A percentile compares a stretch with the other conserved stretches of the same genome.
Conservation (phyloP, 2,797 vertebrate genomes). For the Micromesistius poutassou region DNA sequence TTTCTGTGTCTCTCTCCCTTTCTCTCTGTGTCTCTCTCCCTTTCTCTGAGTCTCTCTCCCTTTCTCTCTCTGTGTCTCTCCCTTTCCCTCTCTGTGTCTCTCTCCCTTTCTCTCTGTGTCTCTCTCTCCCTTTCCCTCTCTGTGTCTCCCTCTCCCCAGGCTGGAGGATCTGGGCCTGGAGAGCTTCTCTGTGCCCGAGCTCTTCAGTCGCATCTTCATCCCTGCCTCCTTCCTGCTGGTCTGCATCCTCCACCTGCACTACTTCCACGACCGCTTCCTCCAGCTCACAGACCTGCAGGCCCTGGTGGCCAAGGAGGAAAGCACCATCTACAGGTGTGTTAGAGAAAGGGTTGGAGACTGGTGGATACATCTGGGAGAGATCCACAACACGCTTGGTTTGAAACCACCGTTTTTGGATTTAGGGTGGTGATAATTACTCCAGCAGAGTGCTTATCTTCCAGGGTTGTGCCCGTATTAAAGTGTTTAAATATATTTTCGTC, state of each 20-base stretch:
- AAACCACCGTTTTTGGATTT: neutral
- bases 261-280: slow-evolving; percentile 94
- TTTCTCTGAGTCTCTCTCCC: neutral
- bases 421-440: neutral
- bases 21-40: neutral
- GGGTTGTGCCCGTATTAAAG: neutral
- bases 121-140: neutral
- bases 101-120: no score
- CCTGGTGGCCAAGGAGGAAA: slow-evolving; percentile 90
- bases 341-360: neutral
- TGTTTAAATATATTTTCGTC: neutral
- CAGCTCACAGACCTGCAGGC: slow-evolving; percentile 94
- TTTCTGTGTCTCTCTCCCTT: no score
- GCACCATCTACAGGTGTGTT: slow-evolving; percentile 90
- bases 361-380: neutral
- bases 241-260: slow-evolving; percentile 95
- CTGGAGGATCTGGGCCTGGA: slow-evolving; percentile 87
- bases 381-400: neutral
- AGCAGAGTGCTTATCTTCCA: neutral
- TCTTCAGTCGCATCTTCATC: slow-evolving; percentile 94
- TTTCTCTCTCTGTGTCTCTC: neutral
- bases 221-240: slow-evolving; percentile 94
- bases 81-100: neutral
- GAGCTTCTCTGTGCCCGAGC: slow-evolving; percentile 70
- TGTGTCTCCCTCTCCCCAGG: slow-evolving; percentile 55